Conservation (phyloP, 2,113 vertebrate genomes). For the Okapia johnstoni region DNA sequence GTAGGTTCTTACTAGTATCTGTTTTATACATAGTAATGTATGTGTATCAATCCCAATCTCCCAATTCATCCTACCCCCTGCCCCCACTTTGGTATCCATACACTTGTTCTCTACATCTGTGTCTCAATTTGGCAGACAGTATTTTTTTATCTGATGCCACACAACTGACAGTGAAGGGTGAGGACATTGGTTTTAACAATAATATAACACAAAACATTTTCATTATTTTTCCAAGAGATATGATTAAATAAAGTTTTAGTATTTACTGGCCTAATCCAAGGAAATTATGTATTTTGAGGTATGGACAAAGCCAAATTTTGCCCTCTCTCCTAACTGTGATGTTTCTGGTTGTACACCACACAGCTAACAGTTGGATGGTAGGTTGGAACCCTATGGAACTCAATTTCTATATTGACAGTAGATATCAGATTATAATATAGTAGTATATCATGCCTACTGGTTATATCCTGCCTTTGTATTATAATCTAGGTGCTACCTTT, state of each 20-base stretch:
- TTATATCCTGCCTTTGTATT: background rate
- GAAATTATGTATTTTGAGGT: constrained; percentile 13
- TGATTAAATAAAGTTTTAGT: constrained; percentile 1
- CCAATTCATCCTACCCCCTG: background rate
- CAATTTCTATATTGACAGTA: background rate
- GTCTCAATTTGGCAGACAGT: background rate
- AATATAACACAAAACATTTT: background rate
- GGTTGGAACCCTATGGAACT: background rate
- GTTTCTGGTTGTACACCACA: background rate
- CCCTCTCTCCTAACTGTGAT: background rate
- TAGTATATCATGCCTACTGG: background rate
- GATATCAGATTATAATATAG: background rate
- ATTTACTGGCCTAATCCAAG: background rate
- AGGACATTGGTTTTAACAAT: constrained; percentile 18
- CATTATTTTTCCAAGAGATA: constrained; percentile 17
- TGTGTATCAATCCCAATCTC: background rate
- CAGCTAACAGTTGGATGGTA: background rate
- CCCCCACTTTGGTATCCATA: background rate
- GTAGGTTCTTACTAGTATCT: background rate
- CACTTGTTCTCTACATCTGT: background rate
- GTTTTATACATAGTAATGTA: background rate
- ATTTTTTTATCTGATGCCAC: constrained; percentile 15
- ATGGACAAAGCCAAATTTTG: background rate
- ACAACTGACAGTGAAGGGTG: background rate
- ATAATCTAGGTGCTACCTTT: background rate